Evolutionary conservation across 2,888 invertebrate species (phyloP).

Genomic region (Idaea aversata): DNA sequence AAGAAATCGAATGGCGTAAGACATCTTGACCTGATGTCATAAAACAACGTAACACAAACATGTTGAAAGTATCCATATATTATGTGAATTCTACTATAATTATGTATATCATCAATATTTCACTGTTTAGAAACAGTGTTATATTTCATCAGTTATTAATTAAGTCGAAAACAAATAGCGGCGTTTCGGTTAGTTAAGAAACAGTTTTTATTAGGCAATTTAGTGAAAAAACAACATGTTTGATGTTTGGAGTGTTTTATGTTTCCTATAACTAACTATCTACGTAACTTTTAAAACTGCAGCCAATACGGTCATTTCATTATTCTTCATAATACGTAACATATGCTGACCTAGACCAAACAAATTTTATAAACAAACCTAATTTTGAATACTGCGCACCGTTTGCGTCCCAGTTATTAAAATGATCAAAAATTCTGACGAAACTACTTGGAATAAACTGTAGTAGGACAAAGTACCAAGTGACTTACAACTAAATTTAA

Average conservation of each 20-base stretch:
- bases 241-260: background rate
- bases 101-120: constrained; percentile 23
- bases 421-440: background rate
- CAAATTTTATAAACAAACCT: background rate
- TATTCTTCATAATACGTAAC: background rate
- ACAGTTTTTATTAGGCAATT: background rate
- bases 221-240: background rate
- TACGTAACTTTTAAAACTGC: background rate
- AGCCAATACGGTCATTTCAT: background rate
- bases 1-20: constrained; percentile 58
- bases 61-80: constrained; percentile 42
- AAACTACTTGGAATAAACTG: background rate
- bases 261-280: background rate
- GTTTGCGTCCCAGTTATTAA: background rate
- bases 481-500: constrained; percentile 14
- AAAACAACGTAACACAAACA: constrained; percentile 46
- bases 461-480: background rate
- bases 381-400: background rate
- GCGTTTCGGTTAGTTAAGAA: background rate
- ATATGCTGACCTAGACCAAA: background rate
- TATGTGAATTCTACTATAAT: constrained; percentile 28
- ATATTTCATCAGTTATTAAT: constrained; percentile 20
- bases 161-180: constrained; percentile 2
- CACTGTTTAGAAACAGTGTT: constrained; percentile 31
- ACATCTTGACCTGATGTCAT: constrained; percentile 55